Evolutionary conservation across 1,140 invertebrate genomes (phyloP).

Genomic region (Zaprionus tsacasi): DNA sequence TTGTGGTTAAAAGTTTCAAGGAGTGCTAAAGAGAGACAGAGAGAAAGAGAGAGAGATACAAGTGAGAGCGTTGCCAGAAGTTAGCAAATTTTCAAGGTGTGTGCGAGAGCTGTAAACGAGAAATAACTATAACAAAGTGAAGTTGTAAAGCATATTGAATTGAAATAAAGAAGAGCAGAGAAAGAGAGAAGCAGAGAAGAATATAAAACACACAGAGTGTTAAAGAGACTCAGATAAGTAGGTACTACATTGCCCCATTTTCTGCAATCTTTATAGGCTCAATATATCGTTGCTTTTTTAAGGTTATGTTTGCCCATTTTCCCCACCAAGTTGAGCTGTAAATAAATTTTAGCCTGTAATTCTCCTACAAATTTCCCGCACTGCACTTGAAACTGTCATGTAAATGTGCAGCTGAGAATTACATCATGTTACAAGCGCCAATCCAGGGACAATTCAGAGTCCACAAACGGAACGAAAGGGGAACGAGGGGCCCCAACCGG

Average conservation of each 20-base stretch:
- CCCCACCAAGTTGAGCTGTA: neutral
- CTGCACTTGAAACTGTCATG: slow-evolving; percentile 42
- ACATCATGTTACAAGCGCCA: slow-evolving; percentile 40
- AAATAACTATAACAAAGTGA: neutral
- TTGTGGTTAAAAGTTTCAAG: slow-evolving; percentile 28
- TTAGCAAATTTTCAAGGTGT: slow-evolving; percentile 45
- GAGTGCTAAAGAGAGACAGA: neutral
- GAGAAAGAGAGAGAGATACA: neutral
- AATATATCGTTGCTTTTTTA: neutral
- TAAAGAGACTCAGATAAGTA: neutral
- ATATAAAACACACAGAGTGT: neutral
- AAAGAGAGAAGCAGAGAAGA: neutral
- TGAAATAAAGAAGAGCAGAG: neutral
- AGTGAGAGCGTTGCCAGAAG: neutral
- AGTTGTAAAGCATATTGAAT: neutral
- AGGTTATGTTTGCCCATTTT: neutral
- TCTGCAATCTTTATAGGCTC: neutral
- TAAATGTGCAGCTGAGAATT: slow-evolving; percentile 56
- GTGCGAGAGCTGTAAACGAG: slow-evolving; percentile 3
- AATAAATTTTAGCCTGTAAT: slow-evolving; percentile 11
- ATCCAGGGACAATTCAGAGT: neutral
- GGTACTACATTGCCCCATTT: no score
- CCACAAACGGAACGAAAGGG: neutral
- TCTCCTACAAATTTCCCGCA: neutral
- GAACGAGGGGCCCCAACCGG: neutral